phyloP scores from a whole-genome alignment of 30 jellyfish, hydroid and myxozoan species.

The Aurelia sp. region DNA sequence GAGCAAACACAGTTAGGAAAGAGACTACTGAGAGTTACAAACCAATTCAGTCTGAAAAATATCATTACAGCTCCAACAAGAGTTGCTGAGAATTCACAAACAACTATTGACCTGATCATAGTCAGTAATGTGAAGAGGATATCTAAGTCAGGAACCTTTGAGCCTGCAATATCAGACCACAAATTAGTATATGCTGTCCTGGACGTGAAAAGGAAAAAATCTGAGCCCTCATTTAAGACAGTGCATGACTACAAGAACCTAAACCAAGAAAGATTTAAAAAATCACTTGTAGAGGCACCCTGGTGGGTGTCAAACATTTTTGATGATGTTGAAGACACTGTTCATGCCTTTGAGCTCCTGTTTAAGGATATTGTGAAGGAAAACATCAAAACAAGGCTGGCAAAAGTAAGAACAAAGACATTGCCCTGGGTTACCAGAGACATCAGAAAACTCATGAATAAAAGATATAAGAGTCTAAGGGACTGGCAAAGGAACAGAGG shows the following conservation, averaged over 20 bases:
- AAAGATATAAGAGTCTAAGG: too few species aligned
- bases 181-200: not conserved
- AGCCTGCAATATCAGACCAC: not conserved
- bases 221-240: not conserved
- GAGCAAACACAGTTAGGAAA: conserved; percentile 34
- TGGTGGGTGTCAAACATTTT: conserved; percentile 36
- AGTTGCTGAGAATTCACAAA: conserved; percentile 11
- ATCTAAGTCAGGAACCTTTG: conserved; percentile 33
- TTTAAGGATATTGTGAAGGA: conserved; percentile 25
- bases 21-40: conserved; percentile 28
- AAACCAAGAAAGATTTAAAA: too few species aligned
- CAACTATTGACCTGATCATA: conserved; percentile 22
- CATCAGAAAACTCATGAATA: conserved; percentile 9
- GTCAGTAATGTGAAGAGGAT: not conserved
- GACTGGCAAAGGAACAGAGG: too few species aligned
- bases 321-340: conserved; percentile 22
- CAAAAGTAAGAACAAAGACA: conserved; percentile 19
- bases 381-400: conserved; percentile 14
- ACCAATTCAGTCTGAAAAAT: conserved; percentile 7
- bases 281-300: conserved; percentile 8
- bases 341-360: conserved; percentile 2
- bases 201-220: conserved; percentile 1
- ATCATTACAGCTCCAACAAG: conserved; percentile 37
- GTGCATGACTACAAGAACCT: too few species aligned
- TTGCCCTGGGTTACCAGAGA: conserved; percentile 42